A percentile compares a stretch with the other conserved stretches of the same genome.
phyloP scores from a whole-genome alignment of 2,113 vertebrate genomes.

The Cryptomyrus ogoouensis region DNA sequence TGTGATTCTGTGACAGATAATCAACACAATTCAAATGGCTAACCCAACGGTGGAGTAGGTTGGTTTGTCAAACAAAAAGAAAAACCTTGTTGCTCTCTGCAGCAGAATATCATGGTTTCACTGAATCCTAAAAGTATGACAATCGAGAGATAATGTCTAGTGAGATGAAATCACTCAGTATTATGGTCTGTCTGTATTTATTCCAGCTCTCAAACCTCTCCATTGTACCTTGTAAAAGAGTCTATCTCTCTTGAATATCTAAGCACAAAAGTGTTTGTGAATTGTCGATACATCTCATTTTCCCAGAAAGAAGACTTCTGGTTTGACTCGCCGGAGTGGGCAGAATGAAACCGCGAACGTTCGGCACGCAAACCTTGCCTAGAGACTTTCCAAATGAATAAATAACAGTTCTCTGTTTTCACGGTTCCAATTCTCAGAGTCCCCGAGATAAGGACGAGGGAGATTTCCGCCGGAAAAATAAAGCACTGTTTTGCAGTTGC shows the following conservation, averaged over 20 bases:
- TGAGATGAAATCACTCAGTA: background rate
- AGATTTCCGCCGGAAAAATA: conserved; percentile 43
- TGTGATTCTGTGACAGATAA: background rate
- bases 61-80: conserved; percentile 2
- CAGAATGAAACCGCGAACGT: conserved; percentile 37
- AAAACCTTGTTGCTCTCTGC: background rate
- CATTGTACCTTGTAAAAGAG: background rate
- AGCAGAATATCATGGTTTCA: background rate
- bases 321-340: conserved; percentile 41
- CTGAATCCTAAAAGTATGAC: conserved; percentile 14
- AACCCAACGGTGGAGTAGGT: background rate
- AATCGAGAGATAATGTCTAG: conserved; percentile 16
- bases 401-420: conserved; percentile 34
- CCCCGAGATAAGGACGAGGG: conserved; percentile 44
- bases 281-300: conserved; percentile 15
- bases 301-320: conserved; percentile 5
- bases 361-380: conserved; percentile 35
- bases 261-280: conserved; percentile 52
- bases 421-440: conserved; percentile 41
- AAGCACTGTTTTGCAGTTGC: conserved; percentile 41
- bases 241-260: conserved; percentile 30
- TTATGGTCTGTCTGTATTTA: background rate
- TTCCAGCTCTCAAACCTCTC: background rate
- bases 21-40: background rate
- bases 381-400: conserved; percentile 42